These are phyloP conservation scores for Yponomeuta plumbellus DNA, from an alignment of 2,888 invertebrate genomes.

Conservation along the genomic window DNA sequence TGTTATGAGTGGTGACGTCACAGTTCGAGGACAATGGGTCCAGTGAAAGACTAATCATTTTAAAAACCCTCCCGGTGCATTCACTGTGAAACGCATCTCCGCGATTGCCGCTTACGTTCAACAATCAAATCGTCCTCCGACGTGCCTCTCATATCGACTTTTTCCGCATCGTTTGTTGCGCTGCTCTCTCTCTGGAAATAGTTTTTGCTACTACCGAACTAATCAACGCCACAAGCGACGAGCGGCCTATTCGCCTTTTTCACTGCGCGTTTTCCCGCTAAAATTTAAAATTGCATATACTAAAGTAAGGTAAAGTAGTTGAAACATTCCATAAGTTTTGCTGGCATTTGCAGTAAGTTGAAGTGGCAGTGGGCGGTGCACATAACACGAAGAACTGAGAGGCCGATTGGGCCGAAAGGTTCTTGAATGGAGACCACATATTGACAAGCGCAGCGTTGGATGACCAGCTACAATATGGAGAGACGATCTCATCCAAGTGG, in stretches of 20 bases:
- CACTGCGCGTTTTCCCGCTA: constrained; percentile 14
- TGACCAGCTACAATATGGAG: too few relatives aligned
- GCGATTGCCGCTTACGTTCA: constrained; percentile 64
- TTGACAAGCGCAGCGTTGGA: too few relatives aligned
- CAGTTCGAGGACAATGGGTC: not conserved
- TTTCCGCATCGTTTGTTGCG: constrained; percentile 70
- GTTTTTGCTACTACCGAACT: constrained; percentile 69
- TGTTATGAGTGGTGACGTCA: constrained; percentile 37
- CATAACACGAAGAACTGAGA: too few relatives aligned
- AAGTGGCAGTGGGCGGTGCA: too few relatives aligned
- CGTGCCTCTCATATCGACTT: constrained; percentile 63
- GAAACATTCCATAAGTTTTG: not conserved
- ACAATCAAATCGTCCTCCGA: constrained; percentile 59
- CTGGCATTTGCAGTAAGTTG: too few relatives aligned
- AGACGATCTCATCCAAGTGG: too few relatives aligned
- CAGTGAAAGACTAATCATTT: constrained; percentile 45
- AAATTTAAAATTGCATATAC: not conserved
- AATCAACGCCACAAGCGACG: constrained; percentile 68
- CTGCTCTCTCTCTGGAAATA: constrained; percentile 59
- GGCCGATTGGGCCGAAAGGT: too few relatives aligned
- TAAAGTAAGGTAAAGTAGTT: not conserved
- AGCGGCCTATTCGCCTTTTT: constrained; percentile 37
- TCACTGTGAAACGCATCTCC: constrained; percentile 63
- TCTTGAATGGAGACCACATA: too few relatives aligned
- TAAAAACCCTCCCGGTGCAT: constrained; percentile 53